Evolutionary conservation across 2,797 vertebrate genomes (phyloP).

Genomic region (Aeoliscus strigatus): DNA sequence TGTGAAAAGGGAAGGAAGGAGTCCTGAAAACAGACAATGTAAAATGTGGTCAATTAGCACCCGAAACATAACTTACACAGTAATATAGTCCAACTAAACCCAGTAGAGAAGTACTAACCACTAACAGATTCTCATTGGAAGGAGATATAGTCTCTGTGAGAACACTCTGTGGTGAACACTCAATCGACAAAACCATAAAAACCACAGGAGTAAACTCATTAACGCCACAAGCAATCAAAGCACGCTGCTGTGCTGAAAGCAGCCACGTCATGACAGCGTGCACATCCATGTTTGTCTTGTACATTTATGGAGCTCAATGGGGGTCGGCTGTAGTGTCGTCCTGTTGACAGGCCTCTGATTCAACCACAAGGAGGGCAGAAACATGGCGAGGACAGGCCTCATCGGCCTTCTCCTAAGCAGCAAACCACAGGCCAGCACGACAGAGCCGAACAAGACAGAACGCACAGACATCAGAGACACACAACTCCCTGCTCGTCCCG

Average conservation of each 20-base stretch:
- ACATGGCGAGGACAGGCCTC: slow-evolving; percentile 56
- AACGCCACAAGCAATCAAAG: slow-evolving; percentile 33
- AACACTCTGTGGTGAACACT: no score
- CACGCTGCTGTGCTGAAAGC: slow-evolving; percentile 26
- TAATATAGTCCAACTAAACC: slow-evolving; percentile 26
- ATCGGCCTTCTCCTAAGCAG: slow-evolving; percentile 56
- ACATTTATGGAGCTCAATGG: slow-evolving; percentile 14
- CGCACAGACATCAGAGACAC: slow-evolving; percentile 60
- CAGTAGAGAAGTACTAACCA: slow-evolving; percentile 32
- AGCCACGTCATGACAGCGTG: slow-evolving; percentile 8
- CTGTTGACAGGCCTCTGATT: slow-evolving; percentile 58
- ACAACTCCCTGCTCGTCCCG: slow-evolving; percentile 59
- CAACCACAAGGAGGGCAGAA: slow-evolving; percentile 54
- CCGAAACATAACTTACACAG: slow-evolving; percentile 37
- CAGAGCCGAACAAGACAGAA: slow-evolving; percentile 50
- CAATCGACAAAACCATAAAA: slow-evolving; percentile 47
- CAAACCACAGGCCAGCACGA: slow-evolving; percentile 53
- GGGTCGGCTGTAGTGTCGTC: slow-evolving; percentile 32
- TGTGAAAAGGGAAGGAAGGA: no score
- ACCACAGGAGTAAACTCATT: slow-evolving; percentile 36
- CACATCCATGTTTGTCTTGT: slow-evolving; percentile 5
- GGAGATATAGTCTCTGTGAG: slow-evolving; percentile 35
- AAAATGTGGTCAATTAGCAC: slow-evolving; percentile 59
- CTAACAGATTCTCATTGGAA: slow-evolving; percentile 30
- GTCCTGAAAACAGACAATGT: slow-evolving; percentile 52